phyloP scores from a whole-genome alignment of 2,888 invertebrate genomes.

The Andrena dorsata region DNA sequence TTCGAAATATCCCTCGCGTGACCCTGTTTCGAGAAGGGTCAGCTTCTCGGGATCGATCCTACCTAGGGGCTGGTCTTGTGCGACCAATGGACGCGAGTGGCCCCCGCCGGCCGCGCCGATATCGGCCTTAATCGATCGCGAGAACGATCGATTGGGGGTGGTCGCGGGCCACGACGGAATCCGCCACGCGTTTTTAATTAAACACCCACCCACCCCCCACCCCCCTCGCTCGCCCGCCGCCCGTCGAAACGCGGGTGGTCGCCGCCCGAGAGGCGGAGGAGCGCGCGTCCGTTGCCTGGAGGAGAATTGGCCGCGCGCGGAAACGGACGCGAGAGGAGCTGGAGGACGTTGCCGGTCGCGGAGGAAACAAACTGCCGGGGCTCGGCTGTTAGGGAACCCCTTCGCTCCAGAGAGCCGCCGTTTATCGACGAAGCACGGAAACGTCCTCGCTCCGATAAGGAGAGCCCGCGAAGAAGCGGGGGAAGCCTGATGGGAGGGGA shows the following conservation, averaged over 20 bases:
- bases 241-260: not conserved
- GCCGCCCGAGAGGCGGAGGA: not conserved
- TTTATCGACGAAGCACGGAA: conserved; percentile 35
- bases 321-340: no score
- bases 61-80: conserved; percentile 38
- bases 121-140: conserved; percentile 49
- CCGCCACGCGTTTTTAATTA: conserved; percentile 47
- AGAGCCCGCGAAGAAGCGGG: conserved; percentile 17
- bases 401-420: conserved; percentile 19
- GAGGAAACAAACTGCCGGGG: not conserved
- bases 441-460: conserved; percentile 23
- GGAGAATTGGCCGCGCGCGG: not conserved
- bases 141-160: conserved; percentile 48
- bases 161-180: conserved; percentile 30
- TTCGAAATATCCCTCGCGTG: conserved; percentile 64
- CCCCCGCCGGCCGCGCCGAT: conserved; percentile 20
- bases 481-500: not conserved
- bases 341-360: no score
- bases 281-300: not conserved
- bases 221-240: not conserved
- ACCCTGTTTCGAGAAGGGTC: conserved; percentile 62
- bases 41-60: conserved; percentile 58
- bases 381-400: conserved; percentile 11
- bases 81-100: conserved; percentile 48
- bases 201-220: no score